These are phyloP conservation scores for Lutjanus erythropterus DNA, from an alignment of 2,113 vertebrate genomes.

Conservation along the genomic window DNA sequence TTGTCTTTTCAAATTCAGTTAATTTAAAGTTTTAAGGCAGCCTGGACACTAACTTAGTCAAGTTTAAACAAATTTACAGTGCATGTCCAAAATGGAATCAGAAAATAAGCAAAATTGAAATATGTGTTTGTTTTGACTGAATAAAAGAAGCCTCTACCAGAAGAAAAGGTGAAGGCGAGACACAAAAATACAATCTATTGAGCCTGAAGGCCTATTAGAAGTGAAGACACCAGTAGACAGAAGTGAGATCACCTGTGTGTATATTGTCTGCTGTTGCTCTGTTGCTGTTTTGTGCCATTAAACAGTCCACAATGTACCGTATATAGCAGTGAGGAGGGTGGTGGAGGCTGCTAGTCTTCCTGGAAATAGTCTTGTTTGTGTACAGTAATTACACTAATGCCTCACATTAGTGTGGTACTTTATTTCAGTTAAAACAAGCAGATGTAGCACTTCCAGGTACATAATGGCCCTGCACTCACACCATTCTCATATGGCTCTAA, in stretches of 20 bases:
- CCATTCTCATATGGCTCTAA: background rate
- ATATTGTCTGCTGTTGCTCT: slow-evolving; percentile 4
- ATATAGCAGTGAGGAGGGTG: background rate
- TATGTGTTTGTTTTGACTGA: background rate
- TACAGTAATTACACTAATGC: slow-evolving; percentile 29
- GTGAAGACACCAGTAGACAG: slow-evolving; percentile 6
- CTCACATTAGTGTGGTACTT: slow-evolving; percentile 14
- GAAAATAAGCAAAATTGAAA: background rate
- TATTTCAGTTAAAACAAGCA: slow-evolving; percentile 1
- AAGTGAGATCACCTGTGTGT: slow-evolving; percentile 16
- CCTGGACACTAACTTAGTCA: no score
- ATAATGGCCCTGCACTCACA: background rate
- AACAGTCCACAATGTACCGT: slow-evolving; percentile 4
- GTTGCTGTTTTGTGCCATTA: slow-evolving; percentile 30
- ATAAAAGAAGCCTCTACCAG: background rate
- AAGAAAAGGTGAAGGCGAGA: background rate
- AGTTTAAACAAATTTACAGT: no score
- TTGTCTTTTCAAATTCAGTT: no score
- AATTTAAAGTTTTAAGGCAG: no score
- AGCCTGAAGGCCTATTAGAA: slow-evolving; percentile 9
- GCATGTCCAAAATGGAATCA: background rate
- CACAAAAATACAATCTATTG: background rate
- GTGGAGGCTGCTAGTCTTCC: background rate
- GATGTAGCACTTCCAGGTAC: slow-evolving; percentile 8
- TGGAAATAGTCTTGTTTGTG: slow-evolving; percentile 29